Percentiles rank a stretch among this genome's conserved stretches.
Conservation (phyloP, 2,797 vertebrate species). For the Margarornis squamiger region DNA sequence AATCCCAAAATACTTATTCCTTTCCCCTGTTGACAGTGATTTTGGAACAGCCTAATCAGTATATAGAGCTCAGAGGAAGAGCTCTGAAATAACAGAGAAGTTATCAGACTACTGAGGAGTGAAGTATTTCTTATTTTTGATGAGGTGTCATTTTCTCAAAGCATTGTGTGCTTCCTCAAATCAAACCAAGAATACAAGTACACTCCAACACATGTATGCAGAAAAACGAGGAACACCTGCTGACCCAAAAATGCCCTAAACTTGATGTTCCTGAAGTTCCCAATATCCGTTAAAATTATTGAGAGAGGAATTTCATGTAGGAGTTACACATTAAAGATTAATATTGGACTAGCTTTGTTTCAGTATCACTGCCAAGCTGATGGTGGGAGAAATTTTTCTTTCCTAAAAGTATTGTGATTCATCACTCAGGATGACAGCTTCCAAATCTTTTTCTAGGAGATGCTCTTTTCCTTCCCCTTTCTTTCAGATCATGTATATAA, state of each 20-base stretch:
- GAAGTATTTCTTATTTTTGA: constrained; percentile 18
- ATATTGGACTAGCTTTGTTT: background rate
- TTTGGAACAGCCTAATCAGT: background rate
- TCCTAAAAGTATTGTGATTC: background rate
- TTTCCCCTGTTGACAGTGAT: background rate
- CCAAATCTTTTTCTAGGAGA: background rate
- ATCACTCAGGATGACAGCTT: background rate
- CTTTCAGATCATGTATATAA: background rate
- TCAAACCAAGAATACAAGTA: background rate
- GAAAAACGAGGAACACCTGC: background rate
- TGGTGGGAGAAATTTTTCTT: background rate
- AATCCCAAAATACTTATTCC: background rate
- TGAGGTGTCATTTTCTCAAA: background rate
- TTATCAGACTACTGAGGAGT: background rate
- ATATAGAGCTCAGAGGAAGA: background rate
- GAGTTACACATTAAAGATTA: background rate
- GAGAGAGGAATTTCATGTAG: background rate
- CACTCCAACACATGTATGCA: background rate
- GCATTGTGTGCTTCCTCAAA: background rate
- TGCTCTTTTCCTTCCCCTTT: background rate
- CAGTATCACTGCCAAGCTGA: background rate
- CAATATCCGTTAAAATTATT: background rate
- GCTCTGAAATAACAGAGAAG: background rate
- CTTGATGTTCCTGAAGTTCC: background rate
- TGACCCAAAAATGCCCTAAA: background rate